Conservation (phyloP, 2,888 invertebrate genomes). For the Julus scanicus region DNA sequence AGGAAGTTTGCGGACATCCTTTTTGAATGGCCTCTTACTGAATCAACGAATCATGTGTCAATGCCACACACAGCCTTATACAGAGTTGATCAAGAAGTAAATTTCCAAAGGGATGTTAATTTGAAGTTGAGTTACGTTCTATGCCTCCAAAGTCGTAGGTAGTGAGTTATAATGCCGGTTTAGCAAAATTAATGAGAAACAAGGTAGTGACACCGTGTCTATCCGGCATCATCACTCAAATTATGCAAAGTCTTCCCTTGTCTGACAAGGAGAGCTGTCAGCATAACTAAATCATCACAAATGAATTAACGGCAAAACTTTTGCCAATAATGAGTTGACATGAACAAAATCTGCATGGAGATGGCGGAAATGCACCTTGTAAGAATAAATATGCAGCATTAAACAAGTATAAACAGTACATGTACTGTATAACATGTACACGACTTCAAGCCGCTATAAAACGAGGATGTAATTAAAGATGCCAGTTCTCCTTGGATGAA, state of each 20-base stretch:
- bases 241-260: neutral
- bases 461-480: constrained; percentile 7
- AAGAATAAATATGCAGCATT: neutral
- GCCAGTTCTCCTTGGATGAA: neutral
- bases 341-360: constrained; percentile 17
- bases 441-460: neutral
- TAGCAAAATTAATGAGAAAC: constrained; percentile 30
- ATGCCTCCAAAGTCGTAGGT: neutral
- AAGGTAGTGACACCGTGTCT: neutral
- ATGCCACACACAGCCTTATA: too few species aligned
- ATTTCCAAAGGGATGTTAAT: too few species aligned
- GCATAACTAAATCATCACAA: neutral
- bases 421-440: neutral
- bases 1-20: too few species aligned
- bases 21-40: too few species aligned
- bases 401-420: neutral
- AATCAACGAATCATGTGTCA: too few species aligned
- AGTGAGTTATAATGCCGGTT: neutral
- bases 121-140: neutral
- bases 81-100: too few species aligned
- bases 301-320: neutral
- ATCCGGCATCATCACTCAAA: constrained; percentile 20
- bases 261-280: neutral
- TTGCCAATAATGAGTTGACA: neutral
- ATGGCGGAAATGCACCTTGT: neutral